phyloP scores from a whole-genome alignment of 2,888 invertebrate genomes.

The Kryphioiulus occultus region DNA sequence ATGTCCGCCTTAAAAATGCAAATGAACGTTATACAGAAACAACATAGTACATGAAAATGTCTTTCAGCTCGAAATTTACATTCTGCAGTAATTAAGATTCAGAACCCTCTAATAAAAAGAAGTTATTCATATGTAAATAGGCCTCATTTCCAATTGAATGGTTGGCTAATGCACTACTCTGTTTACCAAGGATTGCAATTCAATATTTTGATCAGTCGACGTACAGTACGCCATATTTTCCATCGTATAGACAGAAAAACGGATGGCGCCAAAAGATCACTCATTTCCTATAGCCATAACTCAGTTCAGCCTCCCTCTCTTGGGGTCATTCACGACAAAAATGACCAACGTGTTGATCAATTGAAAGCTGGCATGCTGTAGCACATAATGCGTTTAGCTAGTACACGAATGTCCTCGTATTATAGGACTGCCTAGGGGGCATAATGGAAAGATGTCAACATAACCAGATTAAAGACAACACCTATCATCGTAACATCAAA shows the following conservation, averaged over 20 bases:
- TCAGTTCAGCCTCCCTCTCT: constrained; percentile 3
- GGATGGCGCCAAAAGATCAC: constrained; percentile 14
- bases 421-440: background rate
- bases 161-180: background rate
- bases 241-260: constrained; percentile 1
- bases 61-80: background rate
- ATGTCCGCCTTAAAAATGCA: too few species aligned
- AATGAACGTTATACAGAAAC: too few species aligned
- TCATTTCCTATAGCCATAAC: background rate
- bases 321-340: constrained; percentile 17
- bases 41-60: background rate
- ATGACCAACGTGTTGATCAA: background rate
- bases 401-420: background rate
- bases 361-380: background rate
- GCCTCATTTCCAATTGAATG: background rate
- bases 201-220: background rate
- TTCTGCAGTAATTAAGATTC: background rate
- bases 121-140: background rate
- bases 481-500: background rate
- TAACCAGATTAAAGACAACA: background rate
- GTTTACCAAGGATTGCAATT: background rate
- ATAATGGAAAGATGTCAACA: background rate
- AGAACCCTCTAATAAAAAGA: background rate
- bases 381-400: background rate
- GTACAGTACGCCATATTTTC: background rate